Evolutionary conservation across 2,888 invertebrate species (phyloP).

Genomic region (Argynnis bischoffii): DNA sequence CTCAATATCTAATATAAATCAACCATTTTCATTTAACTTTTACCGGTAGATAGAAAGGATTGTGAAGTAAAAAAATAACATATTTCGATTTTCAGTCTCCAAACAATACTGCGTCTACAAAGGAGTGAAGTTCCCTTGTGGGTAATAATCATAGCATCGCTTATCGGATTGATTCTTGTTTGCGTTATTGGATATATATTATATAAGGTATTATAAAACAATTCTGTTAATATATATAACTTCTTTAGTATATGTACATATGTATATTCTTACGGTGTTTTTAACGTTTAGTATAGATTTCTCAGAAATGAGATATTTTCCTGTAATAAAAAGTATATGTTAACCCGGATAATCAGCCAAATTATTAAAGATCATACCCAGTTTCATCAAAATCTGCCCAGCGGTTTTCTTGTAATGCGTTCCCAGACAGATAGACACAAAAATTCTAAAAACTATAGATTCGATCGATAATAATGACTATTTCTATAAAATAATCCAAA

Average conservation of each 20-base stretch:
- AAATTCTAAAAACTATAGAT: no score
- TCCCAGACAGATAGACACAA: no score
- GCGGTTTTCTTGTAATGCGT: no score
- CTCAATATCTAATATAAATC: background rate
- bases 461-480: no score
- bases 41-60: background rate
- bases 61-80: background rate
- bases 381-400: no score
- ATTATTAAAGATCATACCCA: no score
- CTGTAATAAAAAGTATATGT: no score
- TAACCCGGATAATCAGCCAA: no score
- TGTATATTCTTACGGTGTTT: no score
- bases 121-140: conserved; percentile 32
- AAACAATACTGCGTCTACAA: conserved; percentile 29
- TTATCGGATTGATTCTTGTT: conserved; percentile 41
- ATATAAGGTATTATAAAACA: conserved; percentile 40
- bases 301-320: no score
- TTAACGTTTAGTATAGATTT: no score
- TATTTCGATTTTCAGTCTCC: conserved; percentile 32
- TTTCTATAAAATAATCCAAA: no score
- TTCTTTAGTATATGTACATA: background rate
- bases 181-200: conserved; percentile 38
- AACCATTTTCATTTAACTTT: background rate
- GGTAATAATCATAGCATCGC: conserved; percentile 30
- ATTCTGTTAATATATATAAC: background rate